phyloP scores from a whole-genome alignment of 2,797 vertebrate species.

The Parambassis ranga region DNA sequence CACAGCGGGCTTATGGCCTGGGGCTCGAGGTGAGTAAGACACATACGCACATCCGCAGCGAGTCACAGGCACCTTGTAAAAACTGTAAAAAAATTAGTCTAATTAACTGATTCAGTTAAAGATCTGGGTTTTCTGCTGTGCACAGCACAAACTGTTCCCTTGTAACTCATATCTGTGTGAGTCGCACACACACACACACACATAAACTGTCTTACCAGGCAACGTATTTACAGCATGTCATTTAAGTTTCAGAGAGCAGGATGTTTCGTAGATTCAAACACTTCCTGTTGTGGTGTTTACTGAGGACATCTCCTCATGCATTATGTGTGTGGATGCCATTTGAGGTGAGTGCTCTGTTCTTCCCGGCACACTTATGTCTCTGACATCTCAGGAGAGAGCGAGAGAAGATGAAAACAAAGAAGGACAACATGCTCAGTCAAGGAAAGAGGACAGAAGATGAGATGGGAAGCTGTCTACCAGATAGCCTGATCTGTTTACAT shows the following conservation, averaged over 20 bases:
- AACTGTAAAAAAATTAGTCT: conserved; percentile 26
- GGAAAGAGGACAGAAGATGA: conserved; percentile 29
- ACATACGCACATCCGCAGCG: conserved; percentile 46
- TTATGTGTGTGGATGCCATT: conserved; percentile 58
- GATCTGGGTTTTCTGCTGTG: not conserved
- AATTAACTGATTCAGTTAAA: conserved; percentile 30
- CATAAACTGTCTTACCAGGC: not conserved
- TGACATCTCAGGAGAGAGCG: conserved; percentile 56
- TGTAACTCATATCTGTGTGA: conserved; percentile 13
- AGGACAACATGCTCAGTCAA: conserved; percentile 11
- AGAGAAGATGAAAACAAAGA: conserved; percentile 45
- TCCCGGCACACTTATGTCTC: conserved; percentile 58
- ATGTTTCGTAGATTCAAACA: conserved; percentile 54
- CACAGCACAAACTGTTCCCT: not conserved
- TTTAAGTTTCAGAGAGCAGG: conserved; percentile 64
- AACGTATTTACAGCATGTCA: conserved; percentile 34
- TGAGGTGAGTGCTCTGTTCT: conserved; percentile 60
- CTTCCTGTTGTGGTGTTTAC: conserved; percentile 68
- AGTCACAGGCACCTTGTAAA: conserved; percentile 49
- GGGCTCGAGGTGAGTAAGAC: conserved; percentile 51
- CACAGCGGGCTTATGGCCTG: conserved; percentile 51
- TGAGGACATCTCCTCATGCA: conserved; percentile 51
- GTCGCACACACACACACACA: conserved; percentile 42
- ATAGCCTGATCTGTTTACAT: conserved; percentile 41
- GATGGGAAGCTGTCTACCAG: conserved; percentile 7